phyloP scores from a whole-genome alignment of 2,113 vertebrate species.

The Toxotes jaculatrix region DNA sequence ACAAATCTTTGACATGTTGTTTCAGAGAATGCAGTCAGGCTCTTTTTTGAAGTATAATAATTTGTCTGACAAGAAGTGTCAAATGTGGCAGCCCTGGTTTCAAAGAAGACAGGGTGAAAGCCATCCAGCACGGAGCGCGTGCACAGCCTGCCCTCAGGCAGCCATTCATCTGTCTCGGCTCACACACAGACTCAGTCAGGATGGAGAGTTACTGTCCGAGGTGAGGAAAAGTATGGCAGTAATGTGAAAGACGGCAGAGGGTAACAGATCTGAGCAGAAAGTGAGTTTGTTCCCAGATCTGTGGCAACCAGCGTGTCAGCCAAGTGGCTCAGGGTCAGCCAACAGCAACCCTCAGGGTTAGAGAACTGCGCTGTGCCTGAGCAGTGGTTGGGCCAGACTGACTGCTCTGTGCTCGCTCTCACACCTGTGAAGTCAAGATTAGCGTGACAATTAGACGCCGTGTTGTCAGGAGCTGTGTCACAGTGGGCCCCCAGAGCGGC shows the following conservation, averaged over 20 bases:
- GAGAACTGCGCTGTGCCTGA: background rate
- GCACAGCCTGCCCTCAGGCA: no score
- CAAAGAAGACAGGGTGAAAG: background rate
- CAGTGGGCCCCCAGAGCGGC: constrained; percentile 8
- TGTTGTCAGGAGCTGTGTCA: constrained; percentile 15
- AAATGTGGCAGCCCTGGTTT: background rate
- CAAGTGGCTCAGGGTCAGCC: constrained; percentile 7
- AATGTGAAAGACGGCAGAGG: constrained; percentile 47
- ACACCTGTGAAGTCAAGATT: constrained; percentile 74
- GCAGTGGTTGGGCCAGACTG: constrained; percentile 7
- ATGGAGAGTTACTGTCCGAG: constrained; percentile 1
- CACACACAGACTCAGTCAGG: background rate
- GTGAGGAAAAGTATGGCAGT: constrained; percentile 42
- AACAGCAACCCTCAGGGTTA: constrained; percentile 24
- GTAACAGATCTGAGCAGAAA: constrained; percentile 11
- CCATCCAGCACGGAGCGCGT: background rate
- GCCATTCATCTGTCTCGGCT: constrained; percentile 26
- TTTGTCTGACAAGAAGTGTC: background rate
- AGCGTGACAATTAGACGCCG: constrained; percentile 44
- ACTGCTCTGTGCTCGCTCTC: constrained; percentile 43
- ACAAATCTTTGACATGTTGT: no score
- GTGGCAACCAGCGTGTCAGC: background rate
- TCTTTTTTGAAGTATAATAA: background rate
- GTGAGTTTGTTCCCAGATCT: background rate
- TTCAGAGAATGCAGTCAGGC: background rate